A percentile compares a stretch with the other conserved stretches of the same genome.
Conservation (phyloP, 1,140 invertebrate species). For the Nixonia krombeini region DNA sequence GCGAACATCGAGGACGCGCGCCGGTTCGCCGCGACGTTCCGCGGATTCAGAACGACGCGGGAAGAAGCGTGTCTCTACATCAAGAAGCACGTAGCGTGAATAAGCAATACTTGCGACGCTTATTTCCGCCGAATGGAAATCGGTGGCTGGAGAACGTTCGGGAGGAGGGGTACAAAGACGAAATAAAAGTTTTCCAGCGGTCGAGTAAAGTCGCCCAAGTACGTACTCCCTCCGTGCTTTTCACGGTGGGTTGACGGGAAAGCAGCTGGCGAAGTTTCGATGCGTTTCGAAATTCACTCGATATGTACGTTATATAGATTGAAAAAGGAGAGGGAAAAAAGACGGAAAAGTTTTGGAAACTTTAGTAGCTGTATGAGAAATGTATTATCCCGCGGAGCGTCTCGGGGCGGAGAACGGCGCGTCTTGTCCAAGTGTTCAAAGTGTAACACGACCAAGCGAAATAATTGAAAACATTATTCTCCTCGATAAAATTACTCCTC, state of each 20-base stretch:
- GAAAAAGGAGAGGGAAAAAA: constrained; percentile 23
- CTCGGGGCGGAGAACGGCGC: constrained; percentile 5
- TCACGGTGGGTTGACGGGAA: constrained; percentile 43
- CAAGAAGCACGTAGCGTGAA: constrained; percentile 29
- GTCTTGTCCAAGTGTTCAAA: too few species aligned
- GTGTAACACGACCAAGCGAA: too few species aligned
- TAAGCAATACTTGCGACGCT: constrained; percentile 37
- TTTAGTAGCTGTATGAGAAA: constrained; percentile 13
- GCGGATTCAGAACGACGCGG: constrained; percentile 15
- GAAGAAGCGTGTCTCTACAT: constrained; percentile 26
- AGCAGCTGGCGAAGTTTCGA: constrained; percentile 46
- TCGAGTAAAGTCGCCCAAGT: constrained; percentile 47
- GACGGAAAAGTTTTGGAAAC: constrained; percentile 13
- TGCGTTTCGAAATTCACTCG: constrained; percentile 49
- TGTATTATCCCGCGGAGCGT: constrained; percentile 23
- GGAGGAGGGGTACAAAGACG: constrained; percentile 46
- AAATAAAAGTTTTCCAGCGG: constrained; percentile 62
- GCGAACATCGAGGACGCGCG: too few species aligned
- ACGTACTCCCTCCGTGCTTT: constrained; percentile 41
- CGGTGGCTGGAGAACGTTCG: constrained; percentile 15
- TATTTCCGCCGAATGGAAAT: constrained; percentile 32
- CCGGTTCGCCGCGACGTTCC: too few species aligned
- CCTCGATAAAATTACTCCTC: too few species aligned
- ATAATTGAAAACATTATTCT: too few species aligned
- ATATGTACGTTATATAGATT: constrained; percentile 38